Percentiles rank a stretch among this genome's conserved stretches.
phyloP scores from a whole-genome alignment of 1,140 invertebrate species.

The Aphidius gifuensis region DNA sequence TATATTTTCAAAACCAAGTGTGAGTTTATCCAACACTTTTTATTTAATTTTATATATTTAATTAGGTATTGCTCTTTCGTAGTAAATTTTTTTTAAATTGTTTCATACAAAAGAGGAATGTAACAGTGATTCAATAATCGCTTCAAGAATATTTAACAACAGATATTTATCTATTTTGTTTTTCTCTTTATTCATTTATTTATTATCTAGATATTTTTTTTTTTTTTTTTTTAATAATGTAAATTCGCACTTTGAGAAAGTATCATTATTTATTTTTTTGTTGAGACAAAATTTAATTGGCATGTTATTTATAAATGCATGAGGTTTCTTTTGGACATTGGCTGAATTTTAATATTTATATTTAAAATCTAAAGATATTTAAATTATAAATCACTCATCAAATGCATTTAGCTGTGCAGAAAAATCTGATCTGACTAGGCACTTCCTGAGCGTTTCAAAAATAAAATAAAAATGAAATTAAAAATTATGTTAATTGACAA shows the following conservation, averaged over 20 bases:
- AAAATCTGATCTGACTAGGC: too few species aligned
- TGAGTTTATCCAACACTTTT: not conserved
- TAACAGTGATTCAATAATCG: constrained; percentile 40
- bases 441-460: too few species aligned
- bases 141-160: constrained; percentile 35
- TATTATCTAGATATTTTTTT: not conserved
- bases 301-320: too few species aligned
- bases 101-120: constrained; percentile 48
- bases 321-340: too few species aligned
- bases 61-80: constrained; percentile 17
- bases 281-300: too few species aligned
- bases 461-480: too few species aligned
- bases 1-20: not conserved
- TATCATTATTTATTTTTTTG: too few species aligned
- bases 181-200: not conserved
- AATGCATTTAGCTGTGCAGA: too few species aligned
- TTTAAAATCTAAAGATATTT: too few species aligned
- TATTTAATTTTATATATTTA: constrained; percentile 13
- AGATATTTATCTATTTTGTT: constrained; percentile 19
- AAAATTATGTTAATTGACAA: too few species aligned
- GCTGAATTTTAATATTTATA: too few species aligned
- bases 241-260: not conserved
- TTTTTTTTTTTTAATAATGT: not conserved
- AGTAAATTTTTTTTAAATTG: constrained; percentile 31
- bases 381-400: too few species aligned